Evolutionary conservation across 1,140 invertebrate species (phyloP), one percentile per base, ranked within the genome.

Genomic region (Cataglyphis hispanica): DNA sequence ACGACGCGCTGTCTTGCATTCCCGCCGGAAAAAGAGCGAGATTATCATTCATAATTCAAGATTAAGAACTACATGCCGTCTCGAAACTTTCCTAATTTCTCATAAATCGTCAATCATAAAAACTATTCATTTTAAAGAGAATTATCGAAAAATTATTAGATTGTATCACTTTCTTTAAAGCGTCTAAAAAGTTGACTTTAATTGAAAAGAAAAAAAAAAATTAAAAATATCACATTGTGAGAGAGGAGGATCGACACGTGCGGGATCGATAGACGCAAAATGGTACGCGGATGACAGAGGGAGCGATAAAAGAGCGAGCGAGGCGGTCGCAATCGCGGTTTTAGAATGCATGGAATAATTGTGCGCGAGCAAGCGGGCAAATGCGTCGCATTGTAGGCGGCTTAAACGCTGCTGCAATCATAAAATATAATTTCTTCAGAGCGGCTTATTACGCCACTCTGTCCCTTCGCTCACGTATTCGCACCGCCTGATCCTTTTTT

Each of bases 321-420:
- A 86, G 83, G 85, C 86, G 88, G 66, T 90, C 83, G 91, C 92
- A 93, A 93, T 92, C 88, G 87, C 88, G 86, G 86, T 86, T 91
- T 91, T 88, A 90, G 90, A 92, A 93, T 93, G 92, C 91, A 93
- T 92, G 90, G 91, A 93, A 93, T 93, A 93, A 92, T 93, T 92
- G 89, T 85, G 87, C 77, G 72, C 89, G 70, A 84, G 60, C 37
- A 53, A 37, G 25, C 53, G 46, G 25, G 34, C n/a, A 50, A n/a
- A 37, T 37, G 89, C 86, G 87, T 90, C 86, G 89, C 70, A 69
- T 86, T 66, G 67, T 87, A 87, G 78, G 87, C 83, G 80, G 85
- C 87, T 91, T 90, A 89, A 90, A 89, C 53, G 90, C 75, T 86
- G 74, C 89, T 76, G 87, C 91, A 92, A 92, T 93, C 89, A 72